These are phyloP conservation scores for Automeris io DNA, from an alignment of 2,888 invertebrate species.

Conservation along the genomic window DNA sequence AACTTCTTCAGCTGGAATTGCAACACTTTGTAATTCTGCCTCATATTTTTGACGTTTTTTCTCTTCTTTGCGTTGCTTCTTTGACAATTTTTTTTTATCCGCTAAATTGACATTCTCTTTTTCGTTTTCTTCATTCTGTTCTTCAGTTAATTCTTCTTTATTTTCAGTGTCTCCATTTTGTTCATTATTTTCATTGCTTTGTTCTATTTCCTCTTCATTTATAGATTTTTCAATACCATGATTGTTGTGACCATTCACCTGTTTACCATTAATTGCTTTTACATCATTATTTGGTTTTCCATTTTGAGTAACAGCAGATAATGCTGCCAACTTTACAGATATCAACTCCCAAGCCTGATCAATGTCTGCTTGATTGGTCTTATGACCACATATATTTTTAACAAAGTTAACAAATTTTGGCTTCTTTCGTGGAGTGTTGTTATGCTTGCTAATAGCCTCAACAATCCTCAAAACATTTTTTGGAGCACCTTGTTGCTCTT, in stretches of 20 bases:
- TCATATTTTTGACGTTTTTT: constrained; percentile 67
- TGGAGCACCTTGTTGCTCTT: constrained; percentile 73
- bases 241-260: constrained; percentile 15
- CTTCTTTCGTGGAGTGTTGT: constrained; percentile 92
- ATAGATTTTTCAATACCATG: constrained; percentile 15
- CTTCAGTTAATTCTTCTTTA: constrained; percentile 21
- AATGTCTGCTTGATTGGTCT: constrained; percentile 73
- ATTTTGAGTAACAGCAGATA: constrained; percentile 52
- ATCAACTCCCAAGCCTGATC: constrained; percentile 83
- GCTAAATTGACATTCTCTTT: constrained; percentile 21
- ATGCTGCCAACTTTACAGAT: constrained; percentile 71
- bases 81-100: constrained; percentile 45
- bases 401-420: constrained; percentile 89
- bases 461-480: constrained; percentile 79
- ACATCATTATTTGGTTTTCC: background rate
- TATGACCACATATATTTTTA: constrained; percentile 78
- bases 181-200: constrained; percentile 14
- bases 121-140: constrained; percentile 21
- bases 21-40: constrained; percentile 60
- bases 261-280: constrained; percentile 13
- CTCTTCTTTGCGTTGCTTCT: constrained; percentile 67
- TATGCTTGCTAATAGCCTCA: constrained; percentile 80
- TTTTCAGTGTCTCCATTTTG: constrained; percentile 17
- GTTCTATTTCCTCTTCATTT: constrained; percentile 18
- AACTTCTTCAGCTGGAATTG: constrained; percentile 34